Conservation (phyloP, 2,888 invertebrate genomes). For the Nipponacmea schrenckii region DNA sequence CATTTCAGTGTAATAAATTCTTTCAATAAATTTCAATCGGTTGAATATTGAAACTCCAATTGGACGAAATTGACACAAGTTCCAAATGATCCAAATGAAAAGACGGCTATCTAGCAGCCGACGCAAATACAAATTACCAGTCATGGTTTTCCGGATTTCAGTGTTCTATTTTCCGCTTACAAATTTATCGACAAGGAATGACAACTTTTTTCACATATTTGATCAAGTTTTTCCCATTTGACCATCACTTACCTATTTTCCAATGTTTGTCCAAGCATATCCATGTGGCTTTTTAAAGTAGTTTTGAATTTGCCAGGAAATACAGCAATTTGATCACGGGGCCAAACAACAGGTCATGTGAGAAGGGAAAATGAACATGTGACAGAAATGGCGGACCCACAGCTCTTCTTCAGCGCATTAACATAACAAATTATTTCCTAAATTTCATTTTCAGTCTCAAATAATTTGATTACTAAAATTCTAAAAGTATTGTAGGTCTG, state of each 20-base stretch:
- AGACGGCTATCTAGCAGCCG: too few relatives aligned
- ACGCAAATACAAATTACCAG: too few relatives aligned
- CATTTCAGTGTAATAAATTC: too few relatives aligned
- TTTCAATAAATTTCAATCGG: too few relatives aligned
- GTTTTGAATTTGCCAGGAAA: constrained; percentile 69
- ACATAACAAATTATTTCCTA: constrained; percentile 15
- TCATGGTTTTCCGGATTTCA: too few relatives aligned
- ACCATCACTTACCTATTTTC: constrained; percentile 62
- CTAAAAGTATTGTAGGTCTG: too few relatives aligned
- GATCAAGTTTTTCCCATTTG: neutral
- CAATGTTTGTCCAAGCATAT: constrained; percentile 67
- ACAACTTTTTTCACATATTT: neutral
- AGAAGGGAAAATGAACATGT: constrained; percentile 68
- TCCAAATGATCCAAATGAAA: too few relatives aligned
- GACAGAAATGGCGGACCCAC: constrained; percentile 61
- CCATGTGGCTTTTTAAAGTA: constrained; percentile 62
- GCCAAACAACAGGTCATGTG: constrained; percentile 70
- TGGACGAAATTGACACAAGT: too few relatives aligned
- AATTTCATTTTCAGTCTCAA: neutral
- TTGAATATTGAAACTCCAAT: too few relatives aligned
- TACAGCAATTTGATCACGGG: constrained; percentile 69
- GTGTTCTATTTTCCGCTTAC: too few relatives aligned
- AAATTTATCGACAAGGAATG: too few relatives aligned
- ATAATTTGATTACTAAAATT: too few relatives aligned
- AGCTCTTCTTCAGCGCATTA: constrained; percentile 25